phyloP scores from a whole-genome alignment of 2,888 invertebrate genomes.

The Pandemis heparana region DNA sequence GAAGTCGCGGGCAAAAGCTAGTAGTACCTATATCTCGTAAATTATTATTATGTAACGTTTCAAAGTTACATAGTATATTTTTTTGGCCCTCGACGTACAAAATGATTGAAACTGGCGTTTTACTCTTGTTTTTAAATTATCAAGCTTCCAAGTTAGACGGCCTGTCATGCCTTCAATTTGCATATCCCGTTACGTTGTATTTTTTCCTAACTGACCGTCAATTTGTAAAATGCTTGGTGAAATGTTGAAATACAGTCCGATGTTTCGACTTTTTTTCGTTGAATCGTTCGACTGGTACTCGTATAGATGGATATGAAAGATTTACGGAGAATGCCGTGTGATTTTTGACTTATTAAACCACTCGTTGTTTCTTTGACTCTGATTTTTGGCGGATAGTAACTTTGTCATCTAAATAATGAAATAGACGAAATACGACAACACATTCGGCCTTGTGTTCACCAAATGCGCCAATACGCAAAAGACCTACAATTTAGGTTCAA shows the following conservation, averaged over 20 bases:
- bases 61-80: background rate
- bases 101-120: conserved; percentile 6
- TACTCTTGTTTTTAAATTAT: conserved; percentile 11
- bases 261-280: background rate
- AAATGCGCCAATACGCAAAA: background rate
- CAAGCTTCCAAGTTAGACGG: conserved; percentile 12
- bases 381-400: no score
- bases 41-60: background rate
- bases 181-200: conserved; percentile 8
- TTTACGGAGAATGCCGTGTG: background rate
- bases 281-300: background rate
- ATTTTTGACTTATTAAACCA: no score
- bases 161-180: conserved; percentile 13
- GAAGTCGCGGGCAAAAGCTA: no score
- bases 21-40: no score
- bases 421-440: no score
- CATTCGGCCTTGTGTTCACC: no score
- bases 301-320: no score
- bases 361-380: no score
- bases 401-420: no score
- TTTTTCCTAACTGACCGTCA: conserved; percentile 17
- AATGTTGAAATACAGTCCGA: background rate
- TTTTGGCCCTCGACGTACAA: background rate
- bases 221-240: conserved; percentile 3
- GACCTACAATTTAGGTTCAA: background rate